Evolutionary conservation across 2,113 vertebrate species (phyloP).

Genomic region (Carlito syrichta): DNA sequence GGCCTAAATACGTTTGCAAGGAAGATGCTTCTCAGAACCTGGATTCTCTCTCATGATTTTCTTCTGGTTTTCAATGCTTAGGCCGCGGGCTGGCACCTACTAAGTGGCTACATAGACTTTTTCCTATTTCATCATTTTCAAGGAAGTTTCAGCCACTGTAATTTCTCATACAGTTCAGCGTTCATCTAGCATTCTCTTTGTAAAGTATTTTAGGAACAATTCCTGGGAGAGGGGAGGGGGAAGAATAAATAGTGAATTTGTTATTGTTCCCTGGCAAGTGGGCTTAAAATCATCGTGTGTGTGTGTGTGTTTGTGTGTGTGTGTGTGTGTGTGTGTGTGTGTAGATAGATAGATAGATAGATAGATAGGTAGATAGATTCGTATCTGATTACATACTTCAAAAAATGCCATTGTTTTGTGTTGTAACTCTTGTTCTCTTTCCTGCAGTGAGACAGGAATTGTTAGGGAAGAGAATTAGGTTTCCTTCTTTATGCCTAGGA

Average conservation of each 20-base stretch:
- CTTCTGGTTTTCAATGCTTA: neutral
- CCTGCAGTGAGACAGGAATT: neutral
- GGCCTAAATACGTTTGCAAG: conserved; percentile 11
- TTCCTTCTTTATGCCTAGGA: neutral
- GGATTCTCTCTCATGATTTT: neutral
- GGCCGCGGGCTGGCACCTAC: neutral
- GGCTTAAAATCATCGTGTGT: too few relatives aligned
- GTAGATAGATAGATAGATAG: too few relatives aligned
- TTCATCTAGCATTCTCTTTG: neutral
- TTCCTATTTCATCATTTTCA: neutral
- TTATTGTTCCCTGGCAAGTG: neutral
- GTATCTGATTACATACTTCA: too few relatives aligned
- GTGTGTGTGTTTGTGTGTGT: too few relatives aligned
- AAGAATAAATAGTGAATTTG: neutral
- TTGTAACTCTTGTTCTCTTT: neutral
- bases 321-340: too few relatives aligned
- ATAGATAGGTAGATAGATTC: too few relatives aligned
- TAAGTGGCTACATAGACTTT: neutral
- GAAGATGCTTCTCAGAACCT: neutral
- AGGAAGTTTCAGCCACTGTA: neutral
- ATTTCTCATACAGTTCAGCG: neutral
- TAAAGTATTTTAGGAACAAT: neutral
- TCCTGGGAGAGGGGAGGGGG: neutral
- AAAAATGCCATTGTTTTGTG: too few relatives aligned
- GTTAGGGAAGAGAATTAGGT: neutral